Base-by-base conservation (phyloP, 1,140 invertebrate species). In the Hydropsyche tenuis region DNA sequence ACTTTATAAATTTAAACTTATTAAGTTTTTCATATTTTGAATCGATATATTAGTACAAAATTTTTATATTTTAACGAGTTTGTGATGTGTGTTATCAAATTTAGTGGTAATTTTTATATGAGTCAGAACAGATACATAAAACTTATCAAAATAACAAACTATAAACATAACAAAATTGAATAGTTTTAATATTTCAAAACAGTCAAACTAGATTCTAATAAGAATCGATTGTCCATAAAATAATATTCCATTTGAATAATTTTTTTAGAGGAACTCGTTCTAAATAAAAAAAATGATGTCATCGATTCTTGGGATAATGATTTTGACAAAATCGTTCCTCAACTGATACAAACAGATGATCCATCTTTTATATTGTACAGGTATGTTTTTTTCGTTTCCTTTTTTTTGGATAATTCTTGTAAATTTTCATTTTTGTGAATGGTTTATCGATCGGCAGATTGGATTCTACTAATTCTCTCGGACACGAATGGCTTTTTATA, bases 361-460 rank as follows among this genome's bases (percentile, higher is more conserved):
- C 97, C 98, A 51, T 96, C 95, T 78, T 99, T 97, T 82, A 89
- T 99, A 72, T 86, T 99, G 18, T 99, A 93, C 81, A 88, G 92
- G 86, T 89, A 64, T 12, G 23, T 72, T 65, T 42, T 14, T 20
- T 27, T 23, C 18, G 6, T 27, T 51, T 30, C 64, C 4, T 71
- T 27, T 51, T 30, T 27, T 27, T 48, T 65, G 12, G 3, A 5
- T 5, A 25, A 63, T 4, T 23, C 4, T n/a, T 18, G 6, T 53
- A 22, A 2, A 7, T 3, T 53, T 63, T 9, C 11, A 46, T 37
- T 37, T 37, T 27, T 45, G 18, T 16, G 22, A 5, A 46, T 20
- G n/a, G 1, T 16, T 78, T 82, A 80, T 70, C n/a, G n/a, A n/a
- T n/a, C n/a, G n/a, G n/a, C 78, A 92, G 95, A 69, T 86, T 97